phyloP scores from a whole-genome alignment of 1,140 invertebrate species.

The Calliphora vicina region DNA sequence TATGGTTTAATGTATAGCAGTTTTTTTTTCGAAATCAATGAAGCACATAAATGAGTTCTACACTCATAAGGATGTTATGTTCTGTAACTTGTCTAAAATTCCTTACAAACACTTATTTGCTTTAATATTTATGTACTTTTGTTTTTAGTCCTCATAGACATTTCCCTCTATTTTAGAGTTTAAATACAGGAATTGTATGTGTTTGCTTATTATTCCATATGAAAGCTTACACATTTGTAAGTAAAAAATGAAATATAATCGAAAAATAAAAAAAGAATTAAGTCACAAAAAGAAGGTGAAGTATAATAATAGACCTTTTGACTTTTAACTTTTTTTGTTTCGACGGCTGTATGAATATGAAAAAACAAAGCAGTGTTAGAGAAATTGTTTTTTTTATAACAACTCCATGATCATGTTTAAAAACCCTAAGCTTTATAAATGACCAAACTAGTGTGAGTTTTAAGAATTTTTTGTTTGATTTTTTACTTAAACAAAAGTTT shows the following conservation, averaged over 20 bases:
- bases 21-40: no score
- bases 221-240: background rate
- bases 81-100: no score
- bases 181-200: background rate
- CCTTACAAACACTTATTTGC: no score
- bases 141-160: no score
- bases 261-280: background rate
- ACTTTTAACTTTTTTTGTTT: no score
- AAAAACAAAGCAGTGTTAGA: background rate
- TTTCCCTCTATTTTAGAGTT: background rate
- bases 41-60: no score
- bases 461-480: background rate
- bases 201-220: no score
- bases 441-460: background rate
- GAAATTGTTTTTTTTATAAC: no score
- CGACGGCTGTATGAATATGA: background rate
- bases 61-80: no score
- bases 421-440: background rate
- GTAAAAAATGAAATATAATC: background rate
- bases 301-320: background rate
- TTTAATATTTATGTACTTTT: no score
- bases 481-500: background rate
- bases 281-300: background rate
- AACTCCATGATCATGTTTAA: background rate
- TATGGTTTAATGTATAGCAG: no score